Percentiles rank a stretch among this genome's conserved stretches.
phyloP scores from a whole-genome alignment of 2,113 vertebrate species.

The Microcebus lehilahytsara region DNA sequence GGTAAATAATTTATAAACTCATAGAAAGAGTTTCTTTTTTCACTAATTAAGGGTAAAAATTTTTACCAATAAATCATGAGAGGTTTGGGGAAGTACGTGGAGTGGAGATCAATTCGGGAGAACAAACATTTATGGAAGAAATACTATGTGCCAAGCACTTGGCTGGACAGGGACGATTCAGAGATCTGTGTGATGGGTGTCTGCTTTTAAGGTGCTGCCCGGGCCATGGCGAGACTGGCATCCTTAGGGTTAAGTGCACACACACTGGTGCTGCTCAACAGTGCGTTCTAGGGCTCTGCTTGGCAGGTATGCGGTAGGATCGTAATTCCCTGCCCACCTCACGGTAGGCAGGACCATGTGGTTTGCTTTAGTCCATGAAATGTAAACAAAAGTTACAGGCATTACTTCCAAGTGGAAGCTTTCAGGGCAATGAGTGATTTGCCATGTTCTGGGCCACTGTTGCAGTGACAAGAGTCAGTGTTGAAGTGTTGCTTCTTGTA shows the following conservation, averaged over 20 bases:
- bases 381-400: neutral
- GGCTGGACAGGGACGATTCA: accelerated
- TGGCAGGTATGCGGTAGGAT: accelerated
- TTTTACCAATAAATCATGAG: conserved; percentile 64
- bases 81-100: neutral
- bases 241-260: neutral
- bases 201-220: neutral
- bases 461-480: neutral
- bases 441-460: accelerated
- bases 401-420: neutral
- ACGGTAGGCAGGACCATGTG: accelerated
- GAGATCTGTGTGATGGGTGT: accelerated
- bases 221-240: accelerated
- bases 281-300: neutral
- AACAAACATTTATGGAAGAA: neutral
- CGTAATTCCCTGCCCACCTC: accelerated
- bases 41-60: conserved; percentile 73
- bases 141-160: neutral
- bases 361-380: neutral
- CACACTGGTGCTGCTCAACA: neutral
- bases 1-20: conserved; percentile 76
- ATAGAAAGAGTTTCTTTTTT: conserved; percentile 49
- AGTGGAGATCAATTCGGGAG: neutral
- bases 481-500: neutral
- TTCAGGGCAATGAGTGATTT: accelerated